Conservation (phyloP, 2,888 invertebrate genomes). For the Lochmaea capreae region DNA sequence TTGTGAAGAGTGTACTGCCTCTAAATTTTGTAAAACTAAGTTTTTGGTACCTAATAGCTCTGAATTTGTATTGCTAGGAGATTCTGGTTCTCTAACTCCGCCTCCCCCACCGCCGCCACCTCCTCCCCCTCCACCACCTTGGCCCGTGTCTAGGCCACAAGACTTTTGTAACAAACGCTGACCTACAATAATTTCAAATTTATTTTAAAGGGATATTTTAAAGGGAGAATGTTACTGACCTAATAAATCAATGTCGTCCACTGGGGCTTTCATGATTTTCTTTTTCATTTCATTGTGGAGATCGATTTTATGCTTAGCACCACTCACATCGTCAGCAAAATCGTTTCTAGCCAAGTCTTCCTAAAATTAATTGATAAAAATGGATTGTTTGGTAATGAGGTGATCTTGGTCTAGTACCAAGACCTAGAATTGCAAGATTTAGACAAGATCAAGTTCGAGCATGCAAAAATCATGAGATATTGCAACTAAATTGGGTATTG, state of each 20-base stretch:
- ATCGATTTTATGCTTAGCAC: slow-evolving; percentile 92
- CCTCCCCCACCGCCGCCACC: slow-evolving; percentile 67
- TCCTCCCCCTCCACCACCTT: slow-evolving; percentile 47
- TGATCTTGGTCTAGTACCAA: no score
- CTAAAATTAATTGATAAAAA: slow-evolving; percentile 65
- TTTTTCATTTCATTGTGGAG: slow-evolving; percentile 94
- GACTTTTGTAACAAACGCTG: slow-evolving; percentile 77
- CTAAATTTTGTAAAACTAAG: slow-evolving; percentile 83
- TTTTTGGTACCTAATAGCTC: slow-evolving; percentile 72
- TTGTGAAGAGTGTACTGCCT: slow-evolving; percentile 89
- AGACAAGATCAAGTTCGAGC: no score
- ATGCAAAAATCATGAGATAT: no score
- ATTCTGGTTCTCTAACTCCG: slow-evolving; percentile 76
- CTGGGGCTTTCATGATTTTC: slow-evolving; percentile 91
- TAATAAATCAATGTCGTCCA: slow-evolving; percentile 92
- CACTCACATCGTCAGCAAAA: slow-evolving; percentile 93
- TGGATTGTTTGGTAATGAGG: background rate
- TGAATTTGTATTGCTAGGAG: slow-evolving; percentile 77
- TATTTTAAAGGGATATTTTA: background rate
- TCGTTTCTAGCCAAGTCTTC: slow-evolving; percentile 94
- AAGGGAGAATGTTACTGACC: slow-evolving; percentile 69
- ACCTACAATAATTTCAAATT: slow-evolving; percentile 65
- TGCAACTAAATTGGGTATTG: no score
- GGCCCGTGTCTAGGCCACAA: slow-evolving; percentile 67
- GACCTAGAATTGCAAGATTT: no score